These are phyloP conservation scores for Anhinga anhinga DNA, from an alignment of 2,113 vertebrate species.

Conservation along the genomic window DNA sequence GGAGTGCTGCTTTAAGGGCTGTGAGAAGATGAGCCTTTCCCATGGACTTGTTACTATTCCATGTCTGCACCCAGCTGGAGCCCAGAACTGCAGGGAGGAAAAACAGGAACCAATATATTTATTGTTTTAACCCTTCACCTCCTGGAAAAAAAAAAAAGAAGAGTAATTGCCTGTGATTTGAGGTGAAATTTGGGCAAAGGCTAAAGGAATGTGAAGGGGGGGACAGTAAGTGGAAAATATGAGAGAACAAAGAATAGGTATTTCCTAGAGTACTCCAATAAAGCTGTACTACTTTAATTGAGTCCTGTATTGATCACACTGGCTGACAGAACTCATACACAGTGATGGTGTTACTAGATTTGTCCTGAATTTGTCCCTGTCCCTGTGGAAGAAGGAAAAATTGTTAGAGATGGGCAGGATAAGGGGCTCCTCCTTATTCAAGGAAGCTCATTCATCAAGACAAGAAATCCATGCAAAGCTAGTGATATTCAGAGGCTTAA, in stretches of 20 bases:
- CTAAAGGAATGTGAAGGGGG: neutral
- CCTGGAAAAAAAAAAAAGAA: neutral
- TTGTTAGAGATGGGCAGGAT: neutral
- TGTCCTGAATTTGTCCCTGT: neutral
- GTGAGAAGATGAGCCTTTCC: conserved; percentile 59
- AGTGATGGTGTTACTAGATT: neutral
- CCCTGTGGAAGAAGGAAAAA: neutral
- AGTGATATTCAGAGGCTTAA: neutral
- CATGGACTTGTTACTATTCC: conserved; percentile 44
- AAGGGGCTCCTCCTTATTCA: neutral
- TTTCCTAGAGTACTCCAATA: neutral
- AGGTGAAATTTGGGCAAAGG: neutral
- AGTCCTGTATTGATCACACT: neutral
- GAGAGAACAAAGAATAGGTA: neutral
- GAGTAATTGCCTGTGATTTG: neutral
- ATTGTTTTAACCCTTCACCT: conserved; percentile 60
- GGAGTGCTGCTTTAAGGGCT: neutral
- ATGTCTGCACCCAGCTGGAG: conserved; percentile 43
- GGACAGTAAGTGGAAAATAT: neutral
- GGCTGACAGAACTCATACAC: neutral
- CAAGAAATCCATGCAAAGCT: neutral
- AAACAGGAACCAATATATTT: conserved; percentile 50
- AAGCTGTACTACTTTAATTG: neutral
- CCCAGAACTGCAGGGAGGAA: conserved; percentile 14
- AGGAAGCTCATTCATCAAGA: neutral